Base-by-base conservation (phyloP, 2,113 vertebrate species). In the Burhinus oedicnemus region DNA sequence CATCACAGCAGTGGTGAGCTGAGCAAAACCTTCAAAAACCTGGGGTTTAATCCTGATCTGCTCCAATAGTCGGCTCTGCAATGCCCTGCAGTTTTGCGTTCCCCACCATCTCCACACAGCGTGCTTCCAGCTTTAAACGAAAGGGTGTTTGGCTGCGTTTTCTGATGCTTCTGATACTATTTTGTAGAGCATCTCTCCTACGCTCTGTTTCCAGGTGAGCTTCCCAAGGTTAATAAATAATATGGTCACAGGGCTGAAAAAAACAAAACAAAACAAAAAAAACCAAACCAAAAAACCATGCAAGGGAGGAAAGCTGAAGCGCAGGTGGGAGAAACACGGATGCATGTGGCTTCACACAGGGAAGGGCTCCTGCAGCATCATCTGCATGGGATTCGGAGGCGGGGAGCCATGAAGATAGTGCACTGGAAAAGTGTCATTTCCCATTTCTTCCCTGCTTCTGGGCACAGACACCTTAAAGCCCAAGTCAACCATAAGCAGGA, bases 341-440 rank as follows among this genome's bases (percentile, higher is more conserved):
- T 1, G 11, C 8, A 42, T 1, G 1, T 5, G 21, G 47, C 11
- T 71, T 44, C 44, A 4, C 0, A 0, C 0, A 1, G 19, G 12
- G 22, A 74, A 36, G 29, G 60, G 57, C 38, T 87, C 42, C 78
- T 64, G 64, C 78, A 72, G 64, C 77, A 72, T 16, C 29, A 27
- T 4, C 68, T 47, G 16, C 18, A 2, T 0, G 2, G 42, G 52
- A 9, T 40, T 61, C 1, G 1, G 45, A 51, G 12, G 5, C 6
- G 5, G 18, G 42, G 22, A 92, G 20, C 9, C 29, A 4, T 3
- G 1, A 57, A 15, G 36, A 8, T 0, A 1, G 20, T 12, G 29
- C 15, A 34, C 49, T 51, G 8, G 26, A 78, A 30, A 42, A 42
- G 16, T 9, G 4, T 20, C 4, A 34, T 25, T 75, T 72, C 17